Conservation (phyloP, 2,797 vertebrate genomes). For the Cuculus canorus region DNA sequence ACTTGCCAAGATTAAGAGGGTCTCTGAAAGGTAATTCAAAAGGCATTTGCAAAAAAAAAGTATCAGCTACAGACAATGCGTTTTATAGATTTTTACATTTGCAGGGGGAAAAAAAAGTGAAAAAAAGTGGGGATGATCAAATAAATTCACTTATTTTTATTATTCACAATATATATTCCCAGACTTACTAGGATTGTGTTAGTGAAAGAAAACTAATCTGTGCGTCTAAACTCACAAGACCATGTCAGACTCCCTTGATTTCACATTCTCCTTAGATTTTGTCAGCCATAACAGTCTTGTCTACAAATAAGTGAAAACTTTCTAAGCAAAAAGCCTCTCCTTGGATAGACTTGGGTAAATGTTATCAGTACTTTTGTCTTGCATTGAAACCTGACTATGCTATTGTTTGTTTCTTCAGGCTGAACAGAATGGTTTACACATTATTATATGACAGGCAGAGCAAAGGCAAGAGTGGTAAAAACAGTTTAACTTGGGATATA, state of each 20-base stretch:
- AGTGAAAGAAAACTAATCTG: background rate
- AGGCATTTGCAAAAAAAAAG: background rate
- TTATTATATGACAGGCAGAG: background rate
- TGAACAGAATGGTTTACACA: background rate
- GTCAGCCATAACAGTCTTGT: background rate
- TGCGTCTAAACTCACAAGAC: background rate
- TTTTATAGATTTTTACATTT: background rate
- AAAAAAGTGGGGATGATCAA: background rate
- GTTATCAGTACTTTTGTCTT: background rate
- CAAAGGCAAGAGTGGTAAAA: background rate
- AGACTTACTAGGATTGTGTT: background rate
- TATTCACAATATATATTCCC: too few species aligned
- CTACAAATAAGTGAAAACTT: background rate
- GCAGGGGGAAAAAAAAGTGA: background rate
- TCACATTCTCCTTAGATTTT: background rate
- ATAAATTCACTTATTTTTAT: background rate
- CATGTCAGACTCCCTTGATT: background rate
- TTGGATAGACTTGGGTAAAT: background rate
- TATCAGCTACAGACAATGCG: background rate
- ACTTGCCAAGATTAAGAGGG: background rate
- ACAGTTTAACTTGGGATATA: background rate
- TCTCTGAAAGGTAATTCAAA: background rate
- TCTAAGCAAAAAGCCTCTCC: background rate
- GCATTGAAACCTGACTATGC: background rate
- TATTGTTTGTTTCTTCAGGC: background rate